A percentile compares a stretch with the other conserved stretches of the same genome.
Evolutionary conservation across 2,888 invertebrate species (phyloP).

Genomic region (Arrhopalites spinosus): DNA sequence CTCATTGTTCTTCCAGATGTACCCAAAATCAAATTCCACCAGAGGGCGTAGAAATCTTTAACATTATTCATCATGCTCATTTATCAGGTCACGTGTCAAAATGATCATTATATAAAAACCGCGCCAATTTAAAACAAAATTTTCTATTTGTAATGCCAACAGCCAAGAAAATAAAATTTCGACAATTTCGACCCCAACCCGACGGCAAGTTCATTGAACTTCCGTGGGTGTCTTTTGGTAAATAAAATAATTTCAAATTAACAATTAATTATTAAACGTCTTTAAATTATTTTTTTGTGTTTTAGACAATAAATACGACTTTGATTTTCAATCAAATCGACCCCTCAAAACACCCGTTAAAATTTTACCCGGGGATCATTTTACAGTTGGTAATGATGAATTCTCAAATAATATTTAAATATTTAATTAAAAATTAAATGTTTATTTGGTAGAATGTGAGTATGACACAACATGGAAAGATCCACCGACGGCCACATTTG

Average conservation of each 20-base stretch:
- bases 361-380: not conserved
- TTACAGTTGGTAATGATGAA: not conserved
- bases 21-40: not conserved
- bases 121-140: too few relatives aligned
- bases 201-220: conserved; percentile 31
- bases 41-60: not conserved
- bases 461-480: not conserved
- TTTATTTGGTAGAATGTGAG: not conserved
- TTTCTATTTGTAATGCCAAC: too few relatives aligned
- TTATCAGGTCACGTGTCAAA: conserved; percentile 16
- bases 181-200: conserved; percentile 37
- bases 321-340: not conserved
- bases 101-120: too few relatives aligned
- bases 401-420: not conserved
- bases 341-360: not conserved
- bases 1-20: not conserved
- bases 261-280: too few relatives aligned
- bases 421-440: not conserved
- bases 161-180: conserved; percentile 40
- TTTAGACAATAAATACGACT: not conserved
- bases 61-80: conserved; percentile 22
- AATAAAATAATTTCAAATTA: too few relatives aligned
- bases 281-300: too few relatives aligned
- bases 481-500: not conserved
- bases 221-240: too few relatives aligned